A percentile compares a stretch with the other conserved stretches of the same genome.
Conservation (phyloP, 2,888 invertebrate species). For the Andricus quercusramuli region DNA sequence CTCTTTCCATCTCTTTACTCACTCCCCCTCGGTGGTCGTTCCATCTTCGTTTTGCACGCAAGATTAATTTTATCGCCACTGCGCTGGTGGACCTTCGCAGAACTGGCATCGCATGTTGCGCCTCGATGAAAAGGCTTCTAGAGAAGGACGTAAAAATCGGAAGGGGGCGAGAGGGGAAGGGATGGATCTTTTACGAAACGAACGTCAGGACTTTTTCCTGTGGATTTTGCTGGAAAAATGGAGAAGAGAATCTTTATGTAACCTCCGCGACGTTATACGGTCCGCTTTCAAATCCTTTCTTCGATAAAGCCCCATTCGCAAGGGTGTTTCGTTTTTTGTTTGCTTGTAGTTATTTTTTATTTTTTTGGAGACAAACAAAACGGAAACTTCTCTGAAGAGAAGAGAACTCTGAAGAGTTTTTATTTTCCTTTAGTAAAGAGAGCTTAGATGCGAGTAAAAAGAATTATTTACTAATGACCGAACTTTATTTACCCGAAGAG, state of each 20-base stretch:
- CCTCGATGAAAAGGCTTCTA: constrained; percentile 39
- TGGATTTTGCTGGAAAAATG: constrained; percentile 39
- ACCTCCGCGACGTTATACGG: constrained; percentile 31
- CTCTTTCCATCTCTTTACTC: constrained; percentile 39
- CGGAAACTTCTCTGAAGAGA: not conserved
- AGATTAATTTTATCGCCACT: constrained; percentile 63
- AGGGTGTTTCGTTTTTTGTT: constrained; percentile 37
- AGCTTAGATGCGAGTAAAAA: not conserved
- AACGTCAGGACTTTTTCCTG: constrained; percentile 38
- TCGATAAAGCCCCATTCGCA: constrained; percentile 34
- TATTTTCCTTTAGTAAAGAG: not conserved
- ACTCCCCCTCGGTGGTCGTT: constrained; percentile 42
- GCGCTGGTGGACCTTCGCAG: constrained; percentile 37
- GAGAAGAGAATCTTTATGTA: constrained; percentile 39
- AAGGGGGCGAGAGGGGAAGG: constrained; percentile 5
- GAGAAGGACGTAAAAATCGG: constrained; percentile 24
- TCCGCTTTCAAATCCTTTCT: constrained; percentile 35
- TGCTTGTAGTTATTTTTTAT: not conserved
- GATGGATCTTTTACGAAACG: constrained; percentile 33
- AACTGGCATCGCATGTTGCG: constrained; percentile 40
- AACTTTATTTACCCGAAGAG: not conserved
- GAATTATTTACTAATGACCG: not conserved
- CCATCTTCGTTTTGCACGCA: constrained; percentile 62
- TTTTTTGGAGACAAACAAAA: constrained; percentile 14
- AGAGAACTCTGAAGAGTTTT: too few species aligned